Conservation (phyloP, 2,888 invertebrate species). For the Lydus trimaculatus region DNA sequence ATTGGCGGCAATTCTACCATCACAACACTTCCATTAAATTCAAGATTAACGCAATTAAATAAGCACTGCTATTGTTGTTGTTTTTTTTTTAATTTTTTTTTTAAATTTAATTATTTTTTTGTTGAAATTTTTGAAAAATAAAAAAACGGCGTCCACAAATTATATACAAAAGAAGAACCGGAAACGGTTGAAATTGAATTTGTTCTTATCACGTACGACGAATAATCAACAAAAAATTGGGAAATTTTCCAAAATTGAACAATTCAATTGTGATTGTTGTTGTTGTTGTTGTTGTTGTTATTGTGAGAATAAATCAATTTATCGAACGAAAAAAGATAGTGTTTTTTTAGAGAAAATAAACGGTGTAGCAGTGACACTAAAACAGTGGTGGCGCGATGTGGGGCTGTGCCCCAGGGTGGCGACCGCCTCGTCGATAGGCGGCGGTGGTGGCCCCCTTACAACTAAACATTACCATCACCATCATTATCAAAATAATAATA, state of each 20-base stretch:
- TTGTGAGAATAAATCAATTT: background rate
- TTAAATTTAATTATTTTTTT: background rate
- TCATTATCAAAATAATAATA: slow-evolving; percentile 40
- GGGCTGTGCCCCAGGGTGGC: slow-evolving; percentile 60
- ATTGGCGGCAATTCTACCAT: background rate
- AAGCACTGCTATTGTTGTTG: too few species aligned
- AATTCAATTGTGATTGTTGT: background rate
- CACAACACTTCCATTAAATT: background rate
- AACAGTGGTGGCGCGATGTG: slow-evolving; percentile 63
- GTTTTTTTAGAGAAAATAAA: slow-evolving; percentile 53
- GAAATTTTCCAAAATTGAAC: background rate
- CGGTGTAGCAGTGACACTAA: slow-evolving; percentile 60
- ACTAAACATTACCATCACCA: slow-evolving; percentile 38
- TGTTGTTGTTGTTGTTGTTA: background rate
- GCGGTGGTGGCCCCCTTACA: slow-evolving; percentile 40
- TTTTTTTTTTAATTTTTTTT: background rate
- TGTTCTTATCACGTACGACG: slow-evolving; percentile 32
- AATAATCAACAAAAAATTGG: background rate
- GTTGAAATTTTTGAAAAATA: background rate
- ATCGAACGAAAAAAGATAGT: slow-evolving; percentile 40
- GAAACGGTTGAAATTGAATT: slow-evolving; percentile 37
- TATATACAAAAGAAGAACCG: slow-evolving; percentile 37
- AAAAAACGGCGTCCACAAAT: slow-evolving; percentile 49
- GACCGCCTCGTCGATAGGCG: slow-evolving; percentile 53
- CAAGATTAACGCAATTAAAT: background rate